A percentile compares a stretch with the other conserved stretches of the same genome.
Conservation (phyloP, 2,113 vertebrate genomes). For the Sphyrna mokarran region DNA sequence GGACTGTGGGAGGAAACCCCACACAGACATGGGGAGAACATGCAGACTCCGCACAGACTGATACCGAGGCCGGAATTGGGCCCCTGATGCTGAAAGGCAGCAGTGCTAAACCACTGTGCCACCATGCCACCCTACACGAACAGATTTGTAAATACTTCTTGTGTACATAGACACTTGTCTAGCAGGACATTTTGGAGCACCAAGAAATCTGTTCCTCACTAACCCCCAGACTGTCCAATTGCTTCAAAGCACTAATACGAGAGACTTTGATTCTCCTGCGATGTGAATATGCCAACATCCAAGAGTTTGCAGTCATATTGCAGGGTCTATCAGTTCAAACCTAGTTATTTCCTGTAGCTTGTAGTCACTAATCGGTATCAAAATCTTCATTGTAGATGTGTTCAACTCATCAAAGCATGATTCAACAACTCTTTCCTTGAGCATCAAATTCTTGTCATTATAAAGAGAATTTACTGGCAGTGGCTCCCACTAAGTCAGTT, state of each 20-base stretch:
- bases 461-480: neutral
- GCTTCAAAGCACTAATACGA: neutral
- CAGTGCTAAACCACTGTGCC: too few species aligned
- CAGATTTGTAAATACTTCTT: neutral
- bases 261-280: neutral
- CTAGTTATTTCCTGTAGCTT: neutral
- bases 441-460: neutral
- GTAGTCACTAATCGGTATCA: neutral
- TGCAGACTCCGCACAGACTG: too few species aligned
- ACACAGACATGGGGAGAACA: too few species aligned
- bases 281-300: neutral
- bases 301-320: neutral
- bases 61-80: too few species aligned
- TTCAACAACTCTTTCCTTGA: neutral
- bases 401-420: neutral
- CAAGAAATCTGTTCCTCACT: neutral
- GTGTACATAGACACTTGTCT: neutral
- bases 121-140: neutral
- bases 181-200: neutral
- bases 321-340: neutral
- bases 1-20: too few species aligned
- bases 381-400: neutral
- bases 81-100: too few species aligned
- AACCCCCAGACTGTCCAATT: neutral
- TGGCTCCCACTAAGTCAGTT: neutral